Evolutionary conservation across 2,888 invertebrate species (phyloP).

Genomic region (Synergus umbraculus): DNA sequence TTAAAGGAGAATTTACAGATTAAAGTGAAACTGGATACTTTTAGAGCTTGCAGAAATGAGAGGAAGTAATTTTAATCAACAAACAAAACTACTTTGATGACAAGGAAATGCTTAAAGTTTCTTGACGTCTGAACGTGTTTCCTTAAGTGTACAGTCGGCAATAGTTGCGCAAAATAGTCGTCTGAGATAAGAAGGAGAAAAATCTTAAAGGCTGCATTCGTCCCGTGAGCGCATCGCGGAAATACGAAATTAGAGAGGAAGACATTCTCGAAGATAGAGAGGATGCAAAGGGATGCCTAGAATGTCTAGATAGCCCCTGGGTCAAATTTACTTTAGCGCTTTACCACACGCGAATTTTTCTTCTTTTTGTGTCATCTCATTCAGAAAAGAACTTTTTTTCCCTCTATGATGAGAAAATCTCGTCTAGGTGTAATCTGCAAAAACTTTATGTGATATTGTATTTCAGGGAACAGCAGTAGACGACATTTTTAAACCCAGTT

Average conservation of each 20-base stretch:
- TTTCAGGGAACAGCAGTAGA: background rate
- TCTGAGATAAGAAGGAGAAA: background rate
- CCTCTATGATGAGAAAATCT: conserved; percentile 6
- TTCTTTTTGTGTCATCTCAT: background rate
- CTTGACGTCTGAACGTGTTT: background rate
- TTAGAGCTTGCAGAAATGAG: no score
- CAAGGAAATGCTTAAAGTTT: background rate
- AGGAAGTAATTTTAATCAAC: no score
- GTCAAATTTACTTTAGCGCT: conserved; percentile 20
- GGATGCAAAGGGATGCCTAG: conserved; percentile 2
- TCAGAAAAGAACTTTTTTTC: background rate
- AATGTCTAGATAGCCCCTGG: conserved; percentile 15
- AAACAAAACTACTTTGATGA: background rate
- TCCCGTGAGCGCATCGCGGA: conserved; percentile 8
- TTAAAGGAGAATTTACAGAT: no score
- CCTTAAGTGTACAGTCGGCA: no score
- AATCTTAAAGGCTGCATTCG: background rate
- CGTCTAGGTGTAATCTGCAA: conserved; percentile 1
- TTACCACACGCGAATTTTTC: conserved; percentile 7
- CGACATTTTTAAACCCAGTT: conserved; percentile 17
- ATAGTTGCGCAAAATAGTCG: background rate
- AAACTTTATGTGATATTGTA: conserved; percentile 15
- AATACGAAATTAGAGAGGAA: conserved; percentile 20
- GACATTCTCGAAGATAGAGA: conserved; percentile 2
- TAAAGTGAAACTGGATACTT: no score